These are phyloP conservation scores for Hassar affinis DNA, from an alignment of 2,113 vertebrate species.

Conservation along the genomic window DNA sequence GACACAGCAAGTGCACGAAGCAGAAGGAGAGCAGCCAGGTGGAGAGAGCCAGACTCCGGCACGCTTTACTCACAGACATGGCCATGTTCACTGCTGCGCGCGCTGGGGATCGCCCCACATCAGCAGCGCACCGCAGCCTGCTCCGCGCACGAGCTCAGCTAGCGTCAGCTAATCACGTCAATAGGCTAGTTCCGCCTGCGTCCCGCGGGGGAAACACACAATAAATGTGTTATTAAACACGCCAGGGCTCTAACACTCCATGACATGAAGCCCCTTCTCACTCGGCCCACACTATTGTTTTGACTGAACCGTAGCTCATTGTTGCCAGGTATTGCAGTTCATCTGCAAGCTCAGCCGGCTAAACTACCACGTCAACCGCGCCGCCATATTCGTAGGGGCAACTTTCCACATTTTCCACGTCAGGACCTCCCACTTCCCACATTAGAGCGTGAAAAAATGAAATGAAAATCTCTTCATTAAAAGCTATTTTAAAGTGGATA, in stretches of 20 bases:
- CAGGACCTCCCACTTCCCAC: not conserved
- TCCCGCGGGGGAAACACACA: too few species aligned
- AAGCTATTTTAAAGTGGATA: not conserved
- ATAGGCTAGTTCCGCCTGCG: too few species aligned
- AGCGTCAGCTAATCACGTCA: too few species aligned
- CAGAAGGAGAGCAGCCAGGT: constrained; percentile 96
- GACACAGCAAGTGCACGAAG: constrained; percentile 92
- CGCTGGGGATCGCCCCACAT: not conserved
- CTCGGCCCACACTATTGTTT: constrained; percentile 14
- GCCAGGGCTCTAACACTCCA: not conserved
- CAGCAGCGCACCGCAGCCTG: not conserved
- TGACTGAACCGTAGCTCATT: constrained; percentile 1
- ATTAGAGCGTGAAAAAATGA: too few species aligned
- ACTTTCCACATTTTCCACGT: not conserved
- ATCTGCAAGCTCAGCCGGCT: not conserved
- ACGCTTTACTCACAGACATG: constrained; percentile 84
- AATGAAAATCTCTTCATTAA: too few species aligned
- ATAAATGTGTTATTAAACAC: not conserved
- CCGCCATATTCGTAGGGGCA: not conserved
- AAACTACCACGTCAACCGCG: not conserved
- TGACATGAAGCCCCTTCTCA: not conserved
- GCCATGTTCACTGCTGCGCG: constrained; percentile 70
- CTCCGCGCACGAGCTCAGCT: not conserved
- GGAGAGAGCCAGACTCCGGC: constrained; percentile 95
- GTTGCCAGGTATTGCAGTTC: constrained; percentile 1